Evolutionary conservation across 2,113 vertebrate species (phyloP), one percentile per base, ranked within the genome.

Genomic region (Pionites leucogaster): DNA sequence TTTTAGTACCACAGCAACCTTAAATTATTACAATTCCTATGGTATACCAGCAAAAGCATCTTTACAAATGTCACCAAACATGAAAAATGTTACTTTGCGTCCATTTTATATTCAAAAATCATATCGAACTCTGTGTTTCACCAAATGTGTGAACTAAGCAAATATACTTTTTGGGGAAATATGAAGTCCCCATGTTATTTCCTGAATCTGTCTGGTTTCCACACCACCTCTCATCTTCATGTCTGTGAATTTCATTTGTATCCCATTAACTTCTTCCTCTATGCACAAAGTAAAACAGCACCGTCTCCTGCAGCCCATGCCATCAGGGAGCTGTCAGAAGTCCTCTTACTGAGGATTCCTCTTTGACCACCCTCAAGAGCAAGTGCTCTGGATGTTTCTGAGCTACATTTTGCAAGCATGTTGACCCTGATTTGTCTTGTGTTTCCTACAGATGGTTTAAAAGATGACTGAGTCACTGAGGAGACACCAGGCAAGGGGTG

Each of bases 181-280:
- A 67, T 9, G 33, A 90, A 69, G 27, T n/a, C 42, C 2, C 2
- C 17, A 10, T 27, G 47, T 60, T 84, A 83, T 82, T 86, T 86
- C 79, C 92, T 86, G 75, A 63, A 63, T 59, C 50, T 25, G 50
- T 37, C 72, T 90, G 64, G 71, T 86, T 92, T 92, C 60, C 35
- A 71, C 13, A 55, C 13, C 55, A 88, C 14, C 25, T 89, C 47
- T 74, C 64, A 90, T 70, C 68, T 86, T 68, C 62, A 41, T 2
- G 60, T 68, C 68, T 81, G 8, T 47, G 72, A 86, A 95, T 75
- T 81, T 88, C 7, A 92, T 81, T 92, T 95, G 70, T 74, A 77
- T 75, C 14, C 50, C 50, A 77, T 57, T 92, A 70, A 90, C 35
- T 90, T 63, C 50, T 65, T 80, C 60, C 46, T 86, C 86, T 74